These are phyloP conservation scores for Uropetala carovei DNA, from an alignment of 2,888 invertebrate genomes.

Conservation along the genomic window DNA sequence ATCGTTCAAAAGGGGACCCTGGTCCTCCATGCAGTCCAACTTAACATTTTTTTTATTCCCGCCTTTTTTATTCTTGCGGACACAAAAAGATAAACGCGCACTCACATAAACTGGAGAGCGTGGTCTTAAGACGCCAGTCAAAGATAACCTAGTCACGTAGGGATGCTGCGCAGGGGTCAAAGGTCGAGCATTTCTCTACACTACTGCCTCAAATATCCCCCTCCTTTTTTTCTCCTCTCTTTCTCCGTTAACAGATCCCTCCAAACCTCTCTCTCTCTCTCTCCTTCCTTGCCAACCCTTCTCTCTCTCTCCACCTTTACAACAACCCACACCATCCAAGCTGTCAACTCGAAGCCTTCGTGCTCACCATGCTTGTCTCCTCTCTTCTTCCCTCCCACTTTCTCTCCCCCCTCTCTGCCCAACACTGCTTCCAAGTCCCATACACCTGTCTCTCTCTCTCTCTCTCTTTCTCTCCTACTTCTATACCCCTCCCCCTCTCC, in stretches of 20 bases:
- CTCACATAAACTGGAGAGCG: constrained; percentile 55
- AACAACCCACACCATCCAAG: constrained; percentile 47
- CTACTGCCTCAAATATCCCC: constrained; percentile 58
- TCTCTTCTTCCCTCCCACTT: background rate
- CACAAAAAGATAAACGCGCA: constrained; percentile 26
- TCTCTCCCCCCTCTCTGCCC: background rate
- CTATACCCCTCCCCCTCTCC: background rate
- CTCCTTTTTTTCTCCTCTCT: constrained; percentile 1
- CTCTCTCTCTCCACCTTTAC: background rate
- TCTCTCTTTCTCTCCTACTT: background rate
- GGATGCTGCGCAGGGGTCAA: constrained; percentile 57
- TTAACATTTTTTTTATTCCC: background rate
- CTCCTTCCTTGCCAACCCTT: background rate
- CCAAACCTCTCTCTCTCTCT: background rate
- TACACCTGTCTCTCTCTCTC: background rate
- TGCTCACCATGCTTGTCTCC: constrained; percentile 58
- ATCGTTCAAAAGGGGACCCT: background rate
- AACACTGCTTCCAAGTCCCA: constrained; percentile 9
- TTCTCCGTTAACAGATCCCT: constrained; percentile 39
- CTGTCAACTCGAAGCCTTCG: constrained; percentile 51
- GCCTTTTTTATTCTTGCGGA: background rate
- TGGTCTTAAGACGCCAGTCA: constrained; percentile 61
- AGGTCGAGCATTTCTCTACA: constrained; percentile 55
- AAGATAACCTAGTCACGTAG: constrained; percentile 61
- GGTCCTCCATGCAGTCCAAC: background rate